Evolutionary conservation across 1,140 invertebrate species (phyloP).

Genomic region (Zaprionus vittiger): DNA sequence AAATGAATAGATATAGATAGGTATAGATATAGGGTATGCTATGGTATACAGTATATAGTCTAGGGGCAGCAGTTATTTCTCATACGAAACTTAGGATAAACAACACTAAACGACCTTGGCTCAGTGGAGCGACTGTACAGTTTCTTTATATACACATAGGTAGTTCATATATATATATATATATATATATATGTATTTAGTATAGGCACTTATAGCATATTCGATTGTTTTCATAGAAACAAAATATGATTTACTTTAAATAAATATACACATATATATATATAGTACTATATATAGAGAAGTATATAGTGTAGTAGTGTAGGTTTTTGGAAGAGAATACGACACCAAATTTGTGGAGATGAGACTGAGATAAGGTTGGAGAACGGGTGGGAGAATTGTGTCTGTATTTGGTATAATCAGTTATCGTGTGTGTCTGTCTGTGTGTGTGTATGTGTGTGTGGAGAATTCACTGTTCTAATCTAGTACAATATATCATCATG

Average conservation of each 20-base stretch:
- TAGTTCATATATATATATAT: conserved; percentile 35
- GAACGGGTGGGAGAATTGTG: conserved; percentile 14
- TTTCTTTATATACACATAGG: conserved; percentile 29
- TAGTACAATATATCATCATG: conserved; percentile 1
- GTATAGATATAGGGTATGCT: conserved; percentile 16
- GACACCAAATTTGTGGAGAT: conserved; percentile 4
- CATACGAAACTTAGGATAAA: conserved; percentile 16
- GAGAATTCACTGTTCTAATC: conserved; percentile 18
- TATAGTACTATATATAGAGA: conserved; percentile 33
- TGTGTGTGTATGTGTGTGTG: background rate
- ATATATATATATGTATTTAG: conserved; percentile 65
- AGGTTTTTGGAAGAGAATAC: conserved; percentile 14
- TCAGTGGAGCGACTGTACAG: conserved; percentile 49
- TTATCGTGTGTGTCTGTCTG: background rate
- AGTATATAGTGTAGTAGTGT: conserved; percentile 26
- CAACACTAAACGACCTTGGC: conserved; percentile 27
- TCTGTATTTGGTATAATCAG: conserved; percentile 26
- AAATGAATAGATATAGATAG: conserved; percentile 19
- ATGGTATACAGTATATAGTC: conserved; percentile 13
- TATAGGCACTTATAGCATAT: conserved; percentile 79
- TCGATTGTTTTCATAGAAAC: conserved; percentile 82
- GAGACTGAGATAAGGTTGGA: background rate
- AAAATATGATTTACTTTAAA: conserved; percentile 65
- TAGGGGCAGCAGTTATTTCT: conserved; percentile 26
- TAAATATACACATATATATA: conserved; percentile 35